Evolutionary conservation across 2,888 invertebrate genomes (phyloP), one percentile per base, ranked within the genome.

Genomic region (Aradus depressus): DNA sequence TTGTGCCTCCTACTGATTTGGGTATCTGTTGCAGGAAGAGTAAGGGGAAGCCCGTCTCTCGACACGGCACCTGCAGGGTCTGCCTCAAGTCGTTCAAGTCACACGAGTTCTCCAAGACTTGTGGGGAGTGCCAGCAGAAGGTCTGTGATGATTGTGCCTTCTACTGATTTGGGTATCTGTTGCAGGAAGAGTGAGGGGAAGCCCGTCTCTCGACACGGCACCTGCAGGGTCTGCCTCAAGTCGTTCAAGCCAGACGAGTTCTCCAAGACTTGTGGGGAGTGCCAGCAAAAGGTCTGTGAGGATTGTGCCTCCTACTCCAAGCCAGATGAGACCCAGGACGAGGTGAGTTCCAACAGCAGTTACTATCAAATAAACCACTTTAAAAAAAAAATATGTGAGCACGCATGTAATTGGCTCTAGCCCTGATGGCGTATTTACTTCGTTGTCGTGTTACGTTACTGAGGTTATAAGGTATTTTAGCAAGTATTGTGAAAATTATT

Each of bases 71-170:
- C 55, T 89, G 80, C 69, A 75, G 85, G 58, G 84, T 90, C 21
- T 90, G 90, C 67, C 74, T 89, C 59, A 91, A 90, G 69, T 85
- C 86, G 52, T 80, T 91, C 67, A 86, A 86, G 64, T 85, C 85
- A 1, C 87, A 88, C 54, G 91, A 91, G 68, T 85, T 84, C 67
- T 87, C 81, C 68, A 80, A 85, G 67, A 84, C 81, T 47, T 91
- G 91, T 71, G 83, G 81, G 64, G 90, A 89, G 70, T 91, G 91
- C 69, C 83, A 86, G 64, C 87, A 88, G 65, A 79, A 86, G 60
- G 88, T 91, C 47, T 91, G 91, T 68, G 91, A 91, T 68, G 91
- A 91, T 70, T 91, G 91, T 67, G 89, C 90, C 60, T 89, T 88
- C 50, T 91, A 91, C 68, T 89, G n/a, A n/a, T n/a, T n/a, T n/a